Percentiles rank a stretch among this genome's conserved stretches.
These are phyloP conservation scores for Castor canadensis DNA, from an alignment of 2,113 vertebrate species.

Conservation along the genomic window DNA sequence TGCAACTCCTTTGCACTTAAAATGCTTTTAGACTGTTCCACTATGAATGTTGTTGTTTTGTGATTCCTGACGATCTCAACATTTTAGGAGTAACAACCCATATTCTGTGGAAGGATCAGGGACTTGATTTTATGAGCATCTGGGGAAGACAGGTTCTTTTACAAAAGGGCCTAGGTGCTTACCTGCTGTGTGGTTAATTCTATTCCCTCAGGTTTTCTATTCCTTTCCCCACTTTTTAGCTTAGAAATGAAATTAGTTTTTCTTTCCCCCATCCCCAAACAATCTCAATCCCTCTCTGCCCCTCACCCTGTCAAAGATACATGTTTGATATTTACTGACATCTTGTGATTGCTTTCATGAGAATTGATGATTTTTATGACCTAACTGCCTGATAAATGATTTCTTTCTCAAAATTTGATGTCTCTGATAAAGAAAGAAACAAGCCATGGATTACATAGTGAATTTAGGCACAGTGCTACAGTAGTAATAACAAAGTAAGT, in stretches of 20 bases:
- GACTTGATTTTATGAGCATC: not conserved
- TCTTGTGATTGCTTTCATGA: not conserved
- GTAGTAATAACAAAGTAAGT: conserved; percentile 32
- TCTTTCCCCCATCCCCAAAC: not conserved
- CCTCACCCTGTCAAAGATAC: not conserved
- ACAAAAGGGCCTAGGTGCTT: not conserved
- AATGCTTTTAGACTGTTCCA: not conserved
- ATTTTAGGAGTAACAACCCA: not conserved
- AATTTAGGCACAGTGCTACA: conserved; percentile 15
- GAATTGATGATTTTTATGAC: conserved; percentile 4
- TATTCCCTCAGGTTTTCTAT: not conserved
- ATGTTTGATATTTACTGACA: conserved; percentile 28
- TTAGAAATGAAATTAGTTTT: not conserved
- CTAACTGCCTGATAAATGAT: conserved; percentile 1
- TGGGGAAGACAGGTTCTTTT: not conserved
- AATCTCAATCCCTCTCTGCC: not conserved
- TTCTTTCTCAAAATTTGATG: conserved; percentile 15
- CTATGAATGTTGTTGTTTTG: conserved; percentile 7
- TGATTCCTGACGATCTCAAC: not conserved
- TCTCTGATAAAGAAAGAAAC: conserved; percentile 30
- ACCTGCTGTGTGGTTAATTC: not conserved
- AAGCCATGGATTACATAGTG: not conserved
- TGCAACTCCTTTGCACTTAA: not conserved
- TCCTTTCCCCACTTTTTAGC: not conserved
- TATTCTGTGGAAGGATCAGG: not conserved